Conservation (phyloP, 1,140 invertebrate species). For the Philotrypesis tridentata region DNA sequence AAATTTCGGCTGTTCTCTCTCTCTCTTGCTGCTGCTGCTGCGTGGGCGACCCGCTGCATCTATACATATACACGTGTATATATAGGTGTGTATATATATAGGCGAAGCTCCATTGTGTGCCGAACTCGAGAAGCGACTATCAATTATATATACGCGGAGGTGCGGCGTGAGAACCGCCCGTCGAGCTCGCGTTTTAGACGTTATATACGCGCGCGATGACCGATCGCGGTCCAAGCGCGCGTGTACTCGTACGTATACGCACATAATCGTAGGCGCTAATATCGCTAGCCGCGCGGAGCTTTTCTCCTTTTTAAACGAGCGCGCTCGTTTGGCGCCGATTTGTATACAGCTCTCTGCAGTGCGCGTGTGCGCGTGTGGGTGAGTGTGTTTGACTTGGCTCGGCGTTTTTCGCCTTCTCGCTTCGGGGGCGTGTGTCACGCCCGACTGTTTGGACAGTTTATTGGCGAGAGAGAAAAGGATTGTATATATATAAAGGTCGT, state of each 20-base stretch:
- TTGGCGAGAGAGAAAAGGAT: neutral
- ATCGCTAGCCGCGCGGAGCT: neutral
- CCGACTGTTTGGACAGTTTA: neutral
- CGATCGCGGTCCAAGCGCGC: too few relatives aligned
- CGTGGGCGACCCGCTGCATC: neutral
- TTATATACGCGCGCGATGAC: too few relatives aligned
- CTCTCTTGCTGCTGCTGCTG: too few relatives aligned
- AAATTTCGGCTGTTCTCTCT: neutral
- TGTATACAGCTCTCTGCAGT: too few relatives aligned
- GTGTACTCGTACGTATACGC: too few relatives aligned
- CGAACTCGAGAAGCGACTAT: neutral
- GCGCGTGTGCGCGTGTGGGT: too few relatives aligned
- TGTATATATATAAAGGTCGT: too few relatives aligned
- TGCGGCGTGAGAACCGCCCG: neutral
- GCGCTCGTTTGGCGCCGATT: neutral
- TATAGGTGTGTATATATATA: neutral
- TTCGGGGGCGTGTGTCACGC: neutral
- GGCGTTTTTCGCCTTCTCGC: neutral
- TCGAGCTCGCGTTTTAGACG: neutral
- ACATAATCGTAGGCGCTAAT: too few relatives aligned
- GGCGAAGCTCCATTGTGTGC: neutral
- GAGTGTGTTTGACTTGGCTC: neutral
- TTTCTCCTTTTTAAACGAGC: too few relatives aligned
- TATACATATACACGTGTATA: too few relatives aligned
- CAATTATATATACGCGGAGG: neutral